These are phyloP conservation scores for Trichopoda pennipes DNA, from an alignment of 2,888 invertebrate species.

Conservation along the genomic window DNA sequence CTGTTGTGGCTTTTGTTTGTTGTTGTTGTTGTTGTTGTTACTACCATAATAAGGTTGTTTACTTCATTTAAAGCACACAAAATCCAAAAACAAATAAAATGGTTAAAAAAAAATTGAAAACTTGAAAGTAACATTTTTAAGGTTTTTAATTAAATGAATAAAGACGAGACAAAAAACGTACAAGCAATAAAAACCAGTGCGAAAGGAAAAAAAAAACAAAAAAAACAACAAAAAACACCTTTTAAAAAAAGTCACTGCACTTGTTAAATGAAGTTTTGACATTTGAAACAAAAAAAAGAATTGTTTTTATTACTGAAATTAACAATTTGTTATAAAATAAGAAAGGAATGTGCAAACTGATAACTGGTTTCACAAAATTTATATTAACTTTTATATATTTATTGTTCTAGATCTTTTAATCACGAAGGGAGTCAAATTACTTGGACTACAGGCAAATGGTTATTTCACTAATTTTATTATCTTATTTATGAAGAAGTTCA, in stretches of 20 bases:
- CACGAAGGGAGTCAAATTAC: background rate
- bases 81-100: constrained; percentile 3
- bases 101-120: constrained; percentile 12
- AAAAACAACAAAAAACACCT: too few species aligned
- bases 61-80: constrained; percentile 42
- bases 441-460: too few species aligned
- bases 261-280: constrained; percentile 35
- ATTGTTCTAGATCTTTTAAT: constrained; percentile 15
- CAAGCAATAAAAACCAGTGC: constrained; percentile 3
- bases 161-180: constrained; percentile 1
- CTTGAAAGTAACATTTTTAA: constrained; percentile 49
- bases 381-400: background rate
- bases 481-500: too few species aligned
- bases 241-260: constrained; percentile 50
- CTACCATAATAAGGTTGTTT: constrained; percentile 46
- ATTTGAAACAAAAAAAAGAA: constrained; percentile 37
- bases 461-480: too few species aligned
- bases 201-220: background rate
- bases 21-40: constrained; percentile 23
- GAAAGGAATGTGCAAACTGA: background rate
- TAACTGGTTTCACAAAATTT: constrained; percentile 36
- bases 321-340: constrained; percentile 1
- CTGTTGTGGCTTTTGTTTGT: constrained; percentile 2
- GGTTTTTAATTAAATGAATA: background rate
- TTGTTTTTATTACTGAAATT: constrained; percentile 18